phyloP scores from a whole-genome alignment of 2,888 invertebrate species.

The Platycheirus rosarum region DNA sequence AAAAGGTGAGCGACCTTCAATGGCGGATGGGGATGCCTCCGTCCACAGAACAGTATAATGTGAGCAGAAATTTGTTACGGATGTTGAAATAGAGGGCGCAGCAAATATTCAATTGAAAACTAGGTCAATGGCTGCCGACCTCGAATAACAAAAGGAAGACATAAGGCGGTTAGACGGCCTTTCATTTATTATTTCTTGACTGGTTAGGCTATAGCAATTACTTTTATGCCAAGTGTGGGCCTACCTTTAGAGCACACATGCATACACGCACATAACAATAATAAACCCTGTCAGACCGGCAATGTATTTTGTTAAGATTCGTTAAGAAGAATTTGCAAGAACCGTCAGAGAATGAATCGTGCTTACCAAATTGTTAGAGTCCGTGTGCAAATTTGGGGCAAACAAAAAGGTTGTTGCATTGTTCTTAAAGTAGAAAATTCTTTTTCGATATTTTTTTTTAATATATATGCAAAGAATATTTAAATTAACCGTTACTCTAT shows the following conservation, averaged over 20 bases:
- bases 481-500: conserved; percentile 9
- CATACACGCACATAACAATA: conserved; percentile 17
- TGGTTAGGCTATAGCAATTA: conserved; percentile 52
- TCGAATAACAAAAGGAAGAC: conserved; percentile 31
- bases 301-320: conserved; percentile 14
- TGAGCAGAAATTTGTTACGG: conserved; percentile 25
- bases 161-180: conserved; percentile 47
- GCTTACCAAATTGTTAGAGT: no score
- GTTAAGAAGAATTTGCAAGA: neutral
- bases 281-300: neutral
- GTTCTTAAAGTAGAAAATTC: conserved; percentile 6
- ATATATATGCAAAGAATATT: no score
- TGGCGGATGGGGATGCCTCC: conserved; percentile 16
- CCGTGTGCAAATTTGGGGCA: conserved; percentile 2
- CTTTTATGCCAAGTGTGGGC: conserved; percentile 49
- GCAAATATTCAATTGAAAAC: conserved; percentile 60
- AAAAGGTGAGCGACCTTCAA: conserved; percentile 66
- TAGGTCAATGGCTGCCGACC: conserved; percentile 69
- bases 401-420: no score
- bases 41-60: conserved; percentile 8
- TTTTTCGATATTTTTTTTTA: conserved; percentile 3
- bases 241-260: neutral
- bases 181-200: conserved; percentile 61
- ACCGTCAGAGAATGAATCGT: neutral
- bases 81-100: conserved; percentile 51